Evolutionary conservation across 2,888 invertebrate species (phyloP), one percentile per base, ranked within the genome.

Genomic region (Poecilobothrus nobilitatus): DNA sequence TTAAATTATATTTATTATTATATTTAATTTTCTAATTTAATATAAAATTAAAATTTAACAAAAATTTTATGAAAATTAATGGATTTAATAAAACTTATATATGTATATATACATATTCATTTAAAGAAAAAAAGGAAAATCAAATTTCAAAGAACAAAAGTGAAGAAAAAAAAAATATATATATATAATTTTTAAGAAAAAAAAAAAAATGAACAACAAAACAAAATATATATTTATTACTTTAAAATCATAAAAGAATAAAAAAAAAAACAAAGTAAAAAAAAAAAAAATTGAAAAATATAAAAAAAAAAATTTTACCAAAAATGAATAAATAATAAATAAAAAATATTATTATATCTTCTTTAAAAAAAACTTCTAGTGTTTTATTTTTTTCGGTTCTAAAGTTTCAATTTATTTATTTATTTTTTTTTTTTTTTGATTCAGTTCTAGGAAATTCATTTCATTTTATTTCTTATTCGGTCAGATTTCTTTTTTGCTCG

Each of bases 311-410:
- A 53, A 53, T 15, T 12, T 12, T 53, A 53, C 53, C 15, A 18
- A 53, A 53, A 53, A 12, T 53, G 18, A n/a, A 37, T 27, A 27
- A 37, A 34, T 34, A 8, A 44, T 44, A 44, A 44, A 53, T 53
- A 53, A 41, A 41, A 41, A 53, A 15, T 53, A 53, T 53, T 53
- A 53, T 53, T 53, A 53, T 53, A 53, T 53, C 53, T 53, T 53
- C 53, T 53, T 53, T 53, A 18, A 53, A 53, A 53, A 53, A 18
- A 37, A 37, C 2, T 37, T 8, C 12, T 2, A 37, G 37, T 10
- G 6, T 27, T 27, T 27, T 27, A 27, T 27, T 27, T 27, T n/a
- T n/a, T n/a, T n/a, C n/a, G n/a, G n/a, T n/a, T n/a, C n/a, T n/a
- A n/a, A n/a, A n/a, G n/a, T n/a, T n/a, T n/a, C n/a, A n/a, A n/a